These are phyloP conservation scores for Physella acuta DNA, from an alignment of 1,140 invertebrate species.

Conservation along the genomic window DNA sequence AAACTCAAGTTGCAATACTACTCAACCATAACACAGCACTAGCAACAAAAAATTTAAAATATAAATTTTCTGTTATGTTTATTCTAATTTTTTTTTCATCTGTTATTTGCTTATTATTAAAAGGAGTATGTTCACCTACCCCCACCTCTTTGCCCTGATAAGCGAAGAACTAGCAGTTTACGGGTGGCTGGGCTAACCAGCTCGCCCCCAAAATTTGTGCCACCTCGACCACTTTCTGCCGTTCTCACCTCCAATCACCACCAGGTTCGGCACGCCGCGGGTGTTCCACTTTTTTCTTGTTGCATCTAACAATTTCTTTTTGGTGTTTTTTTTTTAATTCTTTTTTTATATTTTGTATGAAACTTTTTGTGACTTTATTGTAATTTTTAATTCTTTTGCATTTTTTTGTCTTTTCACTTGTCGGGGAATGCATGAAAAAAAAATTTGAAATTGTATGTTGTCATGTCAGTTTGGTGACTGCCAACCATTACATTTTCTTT, in stretches of 20 bases:
- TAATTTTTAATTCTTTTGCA: no score
- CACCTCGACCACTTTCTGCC: background rate
- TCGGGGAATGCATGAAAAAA: no score
- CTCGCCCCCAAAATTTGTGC: background rate
- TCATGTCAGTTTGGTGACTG: no score
- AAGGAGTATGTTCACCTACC: background rate
- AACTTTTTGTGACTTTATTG: no score
- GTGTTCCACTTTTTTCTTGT: background rate
- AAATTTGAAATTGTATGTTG: no score
- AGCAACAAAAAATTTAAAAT: background rate
- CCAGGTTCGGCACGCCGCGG: background rate
- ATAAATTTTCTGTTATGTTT: background rate
- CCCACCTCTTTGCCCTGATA: background rate
- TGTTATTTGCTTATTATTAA: background rate
- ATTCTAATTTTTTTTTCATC: background rate
- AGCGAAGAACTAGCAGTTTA: background rate
- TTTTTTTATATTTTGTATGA: no score
- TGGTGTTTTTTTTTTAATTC: no score
- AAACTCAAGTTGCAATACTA: background rate
- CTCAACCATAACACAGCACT: background rate
- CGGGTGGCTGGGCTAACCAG: background rate
- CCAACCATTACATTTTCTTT: no score
- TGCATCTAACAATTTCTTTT: no score
- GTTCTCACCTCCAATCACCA: background rate
- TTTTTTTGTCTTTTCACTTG: no score